Evolutionary conservation across 1,140 invertebrate species (phyloP).

Genomic region (Drosophila nigrodunni): DNA sequence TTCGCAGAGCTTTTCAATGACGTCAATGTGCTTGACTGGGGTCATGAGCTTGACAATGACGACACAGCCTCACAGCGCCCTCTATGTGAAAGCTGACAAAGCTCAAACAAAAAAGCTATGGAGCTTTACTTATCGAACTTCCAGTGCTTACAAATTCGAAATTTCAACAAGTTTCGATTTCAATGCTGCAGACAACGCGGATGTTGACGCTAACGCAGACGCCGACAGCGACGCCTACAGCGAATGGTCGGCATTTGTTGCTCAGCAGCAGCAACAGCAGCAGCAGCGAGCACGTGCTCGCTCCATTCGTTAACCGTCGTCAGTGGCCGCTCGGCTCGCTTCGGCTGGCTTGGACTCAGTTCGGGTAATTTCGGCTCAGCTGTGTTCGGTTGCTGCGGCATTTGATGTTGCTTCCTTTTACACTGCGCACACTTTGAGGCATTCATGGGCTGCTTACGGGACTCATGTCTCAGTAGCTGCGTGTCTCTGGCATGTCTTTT

Average conservation of each 20-base stretch:
- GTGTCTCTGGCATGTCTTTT: conserved; percentile 17
- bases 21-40: conserved; percentile 45
- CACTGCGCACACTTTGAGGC: conserved; percentile 11
- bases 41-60: conserved; percentile 32
- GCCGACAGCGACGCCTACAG: conserved; percentile 29
- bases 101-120: conserved; percentile 11
- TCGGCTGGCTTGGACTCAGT: conserved; percentile 2
- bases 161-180: conserved; percentile 74
- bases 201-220: conserved; percentile 7
- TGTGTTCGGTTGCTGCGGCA: conserved; percentile 29
- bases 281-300: conserved; percentile 65
- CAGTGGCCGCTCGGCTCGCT: conserved; percentile 20
- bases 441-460: conserved; percentile 39
- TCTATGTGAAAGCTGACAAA: conserved; percentile 24
- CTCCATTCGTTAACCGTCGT: conserved; percentile 25
- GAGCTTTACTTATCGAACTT: conserved; percentile 55
- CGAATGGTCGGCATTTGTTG: conserved; percentile 66
- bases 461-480: conserved; percentile 28
- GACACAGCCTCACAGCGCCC: conserved; percentile 8
- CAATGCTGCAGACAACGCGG: conserved; percentile 23
- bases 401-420: conserved; percentile 4
- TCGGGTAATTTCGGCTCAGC: neutral
- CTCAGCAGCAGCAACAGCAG: conserved; percentile 51
- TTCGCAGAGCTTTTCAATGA: conserved; percentile 39
- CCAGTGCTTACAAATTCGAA: conserved; percentile 67